Evolutionary conservation across 2,113 vertebrate species (phyloP).

Genomic region (Grammomys surdaster): DNA sequence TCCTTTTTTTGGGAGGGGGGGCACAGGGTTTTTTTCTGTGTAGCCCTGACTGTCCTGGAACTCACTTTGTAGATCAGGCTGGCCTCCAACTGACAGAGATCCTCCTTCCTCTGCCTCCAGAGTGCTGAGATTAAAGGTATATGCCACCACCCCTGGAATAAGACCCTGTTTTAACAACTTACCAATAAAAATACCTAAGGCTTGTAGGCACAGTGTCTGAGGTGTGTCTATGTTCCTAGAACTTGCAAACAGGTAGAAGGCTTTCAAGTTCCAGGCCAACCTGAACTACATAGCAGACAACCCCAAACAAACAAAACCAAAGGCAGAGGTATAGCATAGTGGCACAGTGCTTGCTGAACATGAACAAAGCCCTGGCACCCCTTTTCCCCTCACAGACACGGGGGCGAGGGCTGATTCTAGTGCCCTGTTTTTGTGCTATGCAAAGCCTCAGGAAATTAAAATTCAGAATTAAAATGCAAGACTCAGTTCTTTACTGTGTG

Average conservation of each 20-base stretch:
- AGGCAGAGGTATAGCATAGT: background rate
- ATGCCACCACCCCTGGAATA: background rate
- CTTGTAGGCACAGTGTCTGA: background rate
- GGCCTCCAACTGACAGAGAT: background rate
- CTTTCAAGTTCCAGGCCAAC: background rate
- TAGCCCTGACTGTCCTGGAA: background rate
- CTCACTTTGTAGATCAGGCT: background rate
- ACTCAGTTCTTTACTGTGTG: background rate
- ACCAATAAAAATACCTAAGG: background rate
- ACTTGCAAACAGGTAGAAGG: background rate
- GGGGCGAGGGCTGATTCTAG: background rate
- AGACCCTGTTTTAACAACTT: background rate
- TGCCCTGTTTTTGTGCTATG: background rate
- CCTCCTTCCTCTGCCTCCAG: background rate
- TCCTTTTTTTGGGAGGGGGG: background rate
- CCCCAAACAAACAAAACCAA: background rate
- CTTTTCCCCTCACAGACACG: background rate
- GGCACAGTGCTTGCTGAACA: background rate
- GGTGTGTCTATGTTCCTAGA: background rate
- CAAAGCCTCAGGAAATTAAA: background rate
- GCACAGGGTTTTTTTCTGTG: background rate
- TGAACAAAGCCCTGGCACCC: background rate
- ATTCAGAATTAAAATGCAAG: background rate
- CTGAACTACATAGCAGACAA: background rate
- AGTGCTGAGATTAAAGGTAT: background rate